Evolutionary conservation across 2,888 invertebrate genomes (phyloP).

Genomic region (Meiosimyza platycephala): DNA sequence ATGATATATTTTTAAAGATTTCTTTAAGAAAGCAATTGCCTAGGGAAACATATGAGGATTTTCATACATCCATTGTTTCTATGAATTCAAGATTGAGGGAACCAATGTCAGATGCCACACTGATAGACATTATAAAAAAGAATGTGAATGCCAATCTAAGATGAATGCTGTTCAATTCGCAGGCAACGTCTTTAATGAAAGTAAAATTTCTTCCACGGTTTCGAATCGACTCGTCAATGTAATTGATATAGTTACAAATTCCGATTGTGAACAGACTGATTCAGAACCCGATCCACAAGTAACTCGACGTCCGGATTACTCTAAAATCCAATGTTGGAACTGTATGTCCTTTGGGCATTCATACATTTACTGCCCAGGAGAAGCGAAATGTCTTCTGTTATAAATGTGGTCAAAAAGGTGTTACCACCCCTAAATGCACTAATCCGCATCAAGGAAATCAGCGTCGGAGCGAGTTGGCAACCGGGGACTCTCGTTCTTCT

Average conservation of each 20-base stretch:
- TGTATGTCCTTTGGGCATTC: constrained; percentile 11
- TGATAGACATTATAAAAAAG: background rate
- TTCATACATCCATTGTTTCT: too few species aligned
- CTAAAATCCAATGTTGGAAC: constrained; percentile 23
- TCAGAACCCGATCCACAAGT: background rate
- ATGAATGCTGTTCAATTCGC: background rate
- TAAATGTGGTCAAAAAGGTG: constrained; percentile 11
- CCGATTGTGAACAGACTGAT: background rate
- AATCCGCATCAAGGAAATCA: constrained; percentile 13
- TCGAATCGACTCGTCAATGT: constrained; percentile 10
- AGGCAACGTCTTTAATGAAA: background rate
- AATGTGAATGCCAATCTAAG: background rate
- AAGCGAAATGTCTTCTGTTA: constrained; percentile 7
- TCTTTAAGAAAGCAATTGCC: too few species aligned
- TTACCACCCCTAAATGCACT: background rate
- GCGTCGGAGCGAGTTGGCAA: constrained; percentile 17
- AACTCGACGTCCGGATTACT: constrained; percentile 1
- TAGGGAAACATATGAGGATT: too few species aligned
- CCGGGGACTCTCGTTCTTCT: constrained; percentile 15
- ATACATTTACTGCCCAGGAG: too few species aligned
- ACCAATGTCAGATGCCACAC: background rate
- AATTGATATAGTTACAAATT: background rate
- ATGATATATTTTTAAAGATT: too few species aligned
- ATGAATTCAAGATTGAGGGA: too few species aligned
- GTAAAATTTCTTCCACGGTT: background rate